A percentile compares a stretch with the other conserved stretches of the same genome.
phyloP scores from a whole-genome alignment of 2,888 invertebrate species.

The Himalopsyche tibetana region DNA sequence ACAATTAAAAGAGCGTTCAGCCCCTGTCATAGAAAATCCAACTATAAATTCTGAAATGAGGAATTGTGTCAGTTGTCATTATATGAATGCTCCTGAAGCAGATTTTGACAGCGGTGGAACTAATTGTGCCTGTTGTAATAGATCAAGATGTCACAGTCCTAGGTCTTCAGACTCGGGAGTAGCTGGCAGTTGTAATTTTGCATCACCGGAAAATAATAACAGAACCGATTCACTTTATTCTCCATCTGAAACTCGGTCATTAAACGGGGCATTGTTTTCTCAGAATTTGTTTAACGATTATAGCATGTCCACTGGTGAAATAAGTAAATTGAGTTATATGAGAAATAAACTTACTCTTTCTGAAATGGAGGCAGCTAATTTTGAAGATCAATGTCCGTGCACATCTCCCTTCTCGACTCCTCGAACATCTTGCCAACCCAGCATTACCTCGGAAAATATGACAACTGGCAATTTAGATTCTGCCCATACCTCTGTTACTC shows the following conservation, averaged over 20 bases:
- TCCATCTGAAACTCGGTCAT: constrained; percentile 69
- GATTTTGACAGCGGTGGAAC: constrained; percentile 53
- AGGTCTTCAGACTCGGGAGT: constrained; percentile 90
- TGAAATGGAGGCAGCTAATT: constrained; percentile 79
- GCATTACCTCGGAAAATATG: constrained; percentile 77
- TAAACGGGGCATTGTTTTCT: constrained; percentile 56
- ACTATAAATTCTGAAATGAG: constrained; percentile 51
- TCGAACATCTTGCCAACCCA: constrained; percentile 80
- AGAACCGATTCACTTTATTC: constrained; percentile 70
- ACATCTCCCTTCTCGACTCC: constrained; percentile 86
- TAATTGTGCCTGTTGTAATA: constrained; percentile 79
- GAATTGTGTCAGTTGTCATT: constrained; percentile 63
- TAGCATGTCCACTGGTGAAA: constrained; percentile 67
- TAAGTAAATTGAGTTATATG: constrained; percentile 65
- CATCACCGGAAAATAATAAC: constrained; percentile 81
- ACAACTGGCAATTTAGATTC: constrained; percentile 76
- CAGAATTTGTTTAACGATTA: constrained; percentile 67
- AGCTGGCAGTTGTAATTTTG: constrained; percentile 87
- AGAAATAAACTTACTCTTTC: constrained; percentile 74
- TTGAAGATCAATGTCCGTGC: constrained; percentile 84
- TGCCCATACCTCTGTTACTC: constrained; percentile 75
- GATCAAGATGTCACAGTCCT: constrained; percentile 81
- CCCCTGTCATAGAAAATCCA: constrained; percentile 52
- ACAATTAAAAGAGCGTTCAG: constrained; percentile 51
- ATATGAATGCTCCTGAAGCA: constrained; percentile 54